phyloP scores from a whole-genome alignment of 2,888 invertebrate genomes.

The Hemithea aestivaria region DNA sequence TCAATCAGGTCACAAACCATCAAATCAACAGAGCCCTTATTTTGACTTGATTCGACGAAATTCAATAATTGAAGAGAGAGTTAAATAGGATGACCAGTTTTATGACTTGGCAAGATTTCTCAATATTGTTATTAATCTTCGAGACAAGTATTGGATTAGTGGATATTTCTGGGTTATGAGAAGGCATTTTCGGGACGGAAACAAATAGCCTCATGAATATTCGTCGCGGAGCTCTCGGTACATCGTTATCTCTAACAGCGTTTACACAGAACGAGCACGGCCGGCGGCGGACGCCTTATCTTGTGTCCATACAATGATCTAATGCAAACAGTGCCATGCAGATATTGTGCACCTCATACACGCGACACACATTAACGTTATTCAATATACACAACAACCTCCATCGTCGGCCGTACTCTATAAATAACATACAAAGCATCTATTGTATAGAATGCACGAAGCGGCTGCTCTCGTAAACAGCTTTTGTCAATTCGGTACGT shows the following conservation, averaged over 20 bases:
- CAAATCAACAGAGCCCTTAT: too few species aligned
- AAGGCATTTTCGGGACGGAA: constrained; percentile 5
- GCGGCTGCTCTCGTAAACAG: constrained; percentile 30
- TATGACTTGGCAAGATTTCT: too few species aligned
- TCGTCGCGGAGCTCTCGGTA: constrained; percentile 12
- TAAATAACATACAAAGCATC: constrained; percentile 41
- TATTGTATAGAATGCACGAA: constrained; percentile 31
- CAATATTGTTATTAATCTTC: too few species aligned
- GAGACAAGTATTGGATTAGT: too few species aligned
- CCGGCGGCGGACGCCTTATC: constrained; percentile 22
- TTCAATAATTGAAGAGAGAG: too few species aligned
- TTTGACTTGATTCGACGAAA: too few species aligned
- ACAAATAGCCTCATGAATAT: constrained; percentile 26
- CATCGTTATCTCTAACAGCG: constrained; percentile 12
- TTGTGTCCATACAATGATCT: constrained; percentile 7
- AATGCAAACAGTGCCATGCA: constrained; percentile 4
- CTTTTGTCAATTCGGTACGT: constrained; percentile 17
- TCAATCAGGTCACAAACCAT: too few species aligned
- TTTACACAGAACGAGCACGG: constrained; percentile 24
- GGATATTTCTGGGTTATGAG: too few species aligned
- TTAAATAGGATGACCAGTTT: too few species aligned
- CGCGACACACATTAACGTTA: too few species aligned
- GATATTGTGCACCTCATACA: constrained; percentile 9
- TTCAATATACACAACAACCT: too few species aligned
- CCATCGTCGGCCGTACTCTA: constrained; percentile 34